Base-by-base conservation (phyloP, 2,797 vertebrate genomes). In the Petrocephalus schoutedeni region DNA sequence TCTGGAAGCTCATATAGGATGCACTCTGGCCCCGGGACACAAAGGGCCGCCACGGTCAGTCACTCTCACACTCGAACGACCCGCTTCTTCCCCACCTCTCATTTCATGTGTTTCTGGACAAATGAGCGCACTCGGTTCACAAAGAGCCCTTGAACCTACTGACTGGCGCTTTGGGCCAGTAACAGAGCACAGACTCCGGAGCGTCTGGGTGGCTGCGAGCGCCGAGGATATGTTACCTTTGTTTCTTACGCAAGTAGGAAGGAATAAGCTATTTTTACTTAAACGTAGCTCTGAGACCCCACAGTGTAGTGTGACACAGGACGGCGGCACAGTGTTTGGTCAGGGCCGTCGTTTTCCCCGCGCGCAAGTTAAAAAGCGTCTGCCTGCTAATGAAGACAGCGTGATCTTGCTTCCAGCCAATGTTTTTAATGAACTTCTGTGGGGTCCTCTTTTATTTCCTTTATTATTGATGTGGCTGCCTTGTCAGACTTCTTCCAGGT, bases 1-100 rank as follows among this genome's bases (percentile, higher is more conserved):
- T 94, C 89, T 90, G 91, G 91, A 92, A 93, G 92, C 93, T 93
- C 91, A 89, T 91, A 90, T 91, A 94, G 92, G 93, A 95, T 95
- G 94, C 93, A 93, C 94, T 95, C 91, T 94, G 94, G 91, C 91
- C 93, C 90, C 71, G 8, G 89, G 91, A 94, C 89, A 94, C 94
- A 95, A 95, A 94, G 91, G 92, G 89, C 92, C 91, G 93, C 90
- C 92, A 92, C 89, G 92, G 91, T 91, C 91, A 92, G 92, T 93
- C 89, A 94, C 91, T 93, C 90, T 92, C 91, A 92, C 91, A 93
- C 93, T 93, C 93, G 91, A 93, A 93, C 88, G 88, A 89, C 89
- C 87, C 89, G 58, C 82, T 91, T 80, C 87, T 89, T 88, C 89
- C 91, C 91, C 88, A 90, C 90, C 91, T 87, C 88, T 91, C 89